A percentile compares a stretch with the other conserved stretches of the same genome.
Conservation (phyloP, 2,797 vertebrate species). For the Paratrypauchen microcephalus region DNA sequence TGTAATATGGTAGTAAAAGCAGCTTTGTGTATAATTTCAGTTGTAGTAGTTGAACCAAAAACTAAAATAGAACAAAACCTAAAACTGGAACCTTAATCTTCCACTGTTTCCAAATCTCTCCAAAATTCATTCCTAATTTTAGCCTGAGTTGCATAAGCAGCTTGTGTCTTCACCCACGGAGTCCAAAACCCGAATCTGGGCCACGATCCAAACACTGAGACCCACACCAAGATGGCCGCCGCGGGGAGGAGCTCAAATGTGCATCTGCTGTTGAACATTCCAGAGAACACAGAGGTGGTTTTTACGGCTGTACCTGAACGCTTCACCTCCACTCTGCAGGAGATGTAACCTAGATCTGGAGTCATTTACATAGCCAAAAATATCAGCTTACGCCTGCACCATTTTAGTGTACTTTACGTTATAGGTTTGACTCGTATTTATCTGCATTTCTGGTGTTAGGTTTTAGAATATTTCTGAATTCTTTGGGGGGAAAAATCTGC, state of each 20-base stretch:
- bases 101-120: not conserved
- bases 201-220: conserved; percentile 2
- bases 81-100: not conserved
- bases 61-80: not conserved
- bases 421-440: too few species aligned
- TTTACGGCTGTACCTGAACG: not conserved
- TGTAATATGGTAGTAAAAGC: not conserved
- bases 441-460: too few species aligned
- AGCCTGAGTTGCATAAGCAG: conserved; percentile 1
- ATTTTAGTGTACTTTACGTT: too few species aligned
- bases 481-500: too few species aligned
- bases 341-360: not conserved
- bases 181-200: conserved; percentile 1
- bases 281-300: not conserved
- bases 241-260: not conserved
- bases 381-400: too few species aligned
- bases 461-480: too few species aligned
- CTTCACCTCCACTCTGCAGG: not conserved
- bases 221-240: conserved; percentile 8
- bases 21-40: not conserved
- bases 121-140: not conserved
- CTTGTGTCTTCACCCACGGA: conserved; percentile 5
- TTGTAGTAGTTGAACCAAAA: not conserved
- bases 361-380: not conserved
- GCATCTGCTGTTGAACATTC: conserved; percentile 1